Evolutionary conservation across 2,888 invertebrate genomes (phyloP).

Genomic region (Oscheius myriophilus): DNA sequence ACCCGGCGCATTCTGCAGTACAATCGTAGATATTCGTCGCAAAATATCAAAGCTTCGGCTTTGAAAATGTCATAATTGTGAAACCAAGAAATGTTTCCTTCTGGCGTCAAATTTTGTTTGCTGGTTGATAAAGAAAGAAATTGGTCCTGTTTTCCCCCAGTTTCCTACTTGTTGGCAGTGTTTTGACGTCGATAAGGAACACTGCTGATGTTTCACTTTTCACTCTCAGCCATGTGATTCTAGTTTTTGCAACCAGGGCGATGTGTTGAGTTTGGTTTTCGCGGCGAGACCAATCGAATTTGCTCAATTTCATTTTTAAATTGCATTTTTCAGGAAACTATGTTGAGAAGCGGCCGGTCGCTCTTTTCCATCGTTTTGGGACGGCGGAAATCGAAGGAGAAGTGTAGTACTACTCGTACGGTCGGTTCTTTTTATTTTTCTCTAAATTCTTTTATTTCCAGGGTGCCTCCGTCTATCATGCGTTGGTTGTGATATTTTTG

Average conservation of each 20-base stretch:
- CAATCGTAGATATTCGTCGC: background rate
- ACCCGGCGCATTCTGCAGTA: background rate
- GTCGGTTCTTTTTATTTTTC: background rate
- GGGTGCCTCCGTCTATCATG: constrained; percentile 92
- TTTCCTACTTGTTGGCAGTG: too few relatives aligned
- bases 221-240: too few relatives aligned
- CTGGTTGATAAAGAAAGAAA: too few relatives aligned
- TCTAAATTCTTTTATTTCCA: background rate
- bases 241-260: too few relatives aligned
- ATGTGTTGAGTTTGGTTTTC: too few relatives aligned
- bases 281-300: too few relatives aligned
- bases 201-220: too few relatives aligned
- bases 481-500: constrained; percentile 96
- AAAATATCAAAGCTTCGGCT: background rate
- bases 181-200: too few relatives aligned
- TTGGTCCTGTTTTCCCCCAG: too few relatives aligned
- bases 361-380: constrained; percentile 54
- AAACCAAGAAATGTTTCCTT: too few relatives aligned
- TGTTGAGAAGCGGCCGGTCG: constrained; percentile 51
- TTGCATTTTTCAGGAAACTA: constrained; percentile 30
- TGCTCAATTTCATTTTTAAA: background rate
- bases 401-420: constrained; percentile 24
- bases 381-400: constrained; percentile 36
- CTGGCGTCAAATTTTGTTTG: too few relatives aligned
- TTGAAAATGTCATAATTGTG: too few relatives aligned